Evolutionary conservation across 2,888 invertebrate genomes (phyloP).

Genomic region (Aphrophora alni): DNA sequence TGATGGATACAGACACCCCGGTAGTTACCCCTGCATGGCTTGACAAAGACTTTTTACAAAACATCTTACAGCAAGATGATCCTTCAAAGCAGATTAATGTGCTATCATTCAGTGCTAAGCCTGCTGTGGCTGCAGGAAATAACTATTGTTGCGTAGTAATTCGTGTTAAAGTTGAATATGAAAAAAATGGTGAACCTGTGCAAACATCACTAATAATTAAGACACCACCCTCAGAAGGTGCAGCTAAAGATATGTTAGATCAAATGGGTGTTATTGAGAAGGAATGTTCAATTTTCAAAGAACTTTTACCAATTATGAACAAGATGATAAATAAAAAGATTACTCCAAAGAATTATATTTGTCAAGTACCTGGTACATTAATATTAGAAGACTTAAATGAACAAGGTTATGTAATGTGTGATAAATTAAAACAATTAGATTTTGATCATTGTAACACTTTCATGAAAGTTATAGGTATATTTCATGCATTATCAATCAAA

Average conservation of each 20-base stretch:
- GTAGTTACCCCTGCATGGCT: background rate
- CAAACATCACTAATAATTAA: background rate
- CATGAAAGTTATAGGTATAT: background rate
- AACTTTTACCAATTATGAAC: background rate
- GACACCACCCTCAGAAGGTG: background rate
- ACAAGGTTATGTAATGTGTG: background rate
- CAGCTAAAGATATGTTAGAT: background rate
- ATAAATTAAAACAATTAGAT: background rate
- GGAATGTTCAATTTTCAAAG: background rate
- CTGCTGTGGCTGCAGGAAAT: background rate
- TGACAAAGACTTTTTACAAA: background rate
- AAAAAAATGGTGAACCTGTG: background rate
- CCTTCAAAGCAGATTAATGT: background rate
- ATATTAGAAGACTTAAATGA: background rate
- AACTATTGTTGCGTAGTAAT: background rate
- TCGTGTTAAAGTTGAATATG: background rate
- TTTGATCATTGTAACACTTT: background rate
- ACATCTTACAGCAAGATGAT: background rate
- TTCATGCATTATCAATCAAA: background rate
- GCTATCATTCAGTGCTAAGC: background rate
- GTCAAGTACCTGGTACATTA: background rate
- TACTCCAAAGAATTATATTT: background rate
- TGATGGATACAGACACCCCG: background rate
- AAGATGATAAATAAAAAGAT: background rate
- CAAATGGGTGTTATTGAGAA: background rate